phyloP scores from a whole-genome alignment of 2,113 vertebrate species.

The Grammomys dolichurus region DNA sequence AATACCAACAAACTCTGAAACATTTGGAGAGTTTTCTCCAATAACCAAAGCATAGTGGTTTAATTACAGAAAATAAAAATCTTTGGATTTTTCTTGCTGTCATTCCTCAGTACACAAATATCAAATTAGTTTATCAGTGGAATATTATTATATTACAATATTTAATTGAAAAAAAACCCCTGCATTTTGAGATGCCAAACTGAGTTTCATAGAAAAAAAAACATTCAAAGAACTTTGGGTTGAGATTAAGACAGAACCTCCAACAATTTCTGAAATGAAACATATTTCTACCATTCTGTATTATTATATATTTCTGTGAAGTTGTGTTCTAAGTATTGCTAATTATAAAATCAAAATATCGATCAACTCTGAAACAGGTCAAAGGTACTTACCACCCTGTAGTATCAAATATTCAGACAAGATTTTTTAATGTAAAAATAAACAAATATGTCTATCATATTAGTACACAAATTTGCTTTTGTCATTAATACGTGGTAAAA shows the following conservation, averaged over 20 bases:
- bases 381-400: background rate
- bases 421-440: background rate
- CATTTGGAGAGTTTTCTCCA: background rate
- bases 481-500: background rate
- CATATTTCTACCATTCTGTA: background rate
- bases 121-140: background rate
- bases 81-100: background rate
- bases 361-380: background rate
- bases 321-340: background rate
- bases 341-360: background rate
- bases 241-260: background rate
- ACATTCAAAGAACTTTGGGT: background rate
- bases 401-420: background rate
- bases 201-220: background rate
- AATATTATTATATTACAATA: background rate
- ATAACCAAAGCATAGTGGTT: background rate
- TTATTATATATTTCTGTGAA: background rate
- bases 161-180: background rate
- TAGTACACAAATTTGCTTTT: background rate
- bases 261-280: background rate
- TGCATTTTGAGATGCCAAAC: background rate
- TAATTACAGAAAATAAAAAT: background rate
- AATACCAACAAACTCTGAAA: too few species aligned
- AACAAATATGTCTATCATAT: background rate
- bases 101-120: background rate